A percentile compares a stretch with the other conserved stretches of the same genome.
phyloP scores from a whole-genome alignment of 2,113 vertebrate species.

The Saguinus imperator region DNA sequence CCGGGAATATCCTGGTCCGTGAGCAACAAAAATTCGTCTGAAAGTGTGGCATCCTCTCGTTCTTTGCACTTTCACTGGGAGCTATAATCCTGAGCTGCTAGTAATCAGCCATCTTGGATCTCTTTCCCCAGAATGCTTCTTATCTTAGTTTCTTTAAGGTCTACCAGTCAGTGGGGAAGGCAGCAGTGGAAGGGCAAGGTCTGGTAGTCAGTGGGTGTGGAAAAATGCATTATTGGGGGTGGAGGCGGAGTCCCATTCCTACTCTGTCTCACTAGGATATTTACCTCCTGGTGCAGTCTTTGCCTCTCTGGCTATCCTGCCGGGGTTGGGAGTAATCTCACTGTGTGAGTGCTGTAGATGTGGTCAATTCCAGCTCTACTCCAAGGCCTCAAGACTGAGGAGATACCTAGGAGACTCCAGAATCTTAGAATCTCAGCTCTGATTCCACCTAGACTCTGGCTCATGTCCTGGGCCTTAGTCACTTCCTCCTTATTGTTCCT shows the following conservation, averaged over 20 bases:
- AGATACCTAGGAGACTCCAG: background rate
- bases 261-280: background rate
- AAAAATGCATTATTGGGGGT: no score
- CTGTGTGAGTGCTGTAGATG: background rate
- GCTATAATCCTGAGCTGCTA: no score
- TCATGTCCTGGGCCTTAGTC: background rate
- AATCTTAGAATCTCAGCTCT: background rate
- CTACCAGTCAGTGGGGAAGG: no score
- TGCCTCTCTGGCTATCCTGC: background rate
- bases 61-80: no score
- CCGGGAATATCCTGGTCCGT: no score
- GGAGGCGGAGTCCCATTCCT: background rate
- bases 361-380: background rate
- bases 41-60: no score
- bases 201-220: no score
- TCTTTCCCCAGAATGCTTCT: no score
- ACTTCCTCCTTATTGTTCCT: conserved; percentile 49
- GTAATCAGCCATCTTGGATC: no score
- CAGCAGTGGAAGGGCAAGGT: no score
- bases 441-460: background rate
- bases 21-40: no score
- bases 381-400: background rate
- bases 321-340: background rate
- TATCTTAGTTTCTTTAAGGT: no score
- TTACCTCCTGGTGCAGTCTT: background rate